phyloP scores from a whole-genome alignment of 1,140 invertebrate genomes.

The Zaprionus taronus region DNA sequence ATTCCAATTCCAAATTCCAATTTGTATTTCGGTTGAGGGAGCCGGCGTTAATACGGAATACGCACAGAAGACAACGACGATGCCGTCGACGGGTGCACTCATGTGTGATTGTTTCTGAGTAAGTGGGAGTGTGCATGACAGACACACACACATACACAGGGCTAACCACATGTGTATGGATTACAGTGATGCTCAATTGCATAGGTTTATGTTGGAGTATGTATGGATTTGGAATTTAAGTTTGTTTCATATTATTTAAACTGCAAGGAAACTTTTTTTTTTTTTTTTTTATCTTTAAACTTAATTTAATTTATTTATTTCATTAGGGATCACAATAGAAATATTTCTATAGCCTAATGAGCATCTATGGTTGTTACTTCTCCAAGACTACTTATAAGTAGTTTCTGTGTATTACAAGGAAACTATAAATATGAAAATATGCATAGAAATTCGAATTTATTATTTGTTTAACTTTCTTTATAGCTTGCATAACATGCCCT shows the following conservation, averaged over 20 bases:
- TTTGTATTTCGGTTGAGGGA: constrained; percentile 48
- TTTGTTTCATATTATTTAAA: too few species aligned
- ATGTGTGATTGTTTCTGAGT: constrained; percentile 67
- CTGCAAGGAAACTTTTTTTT: too few species aligned
- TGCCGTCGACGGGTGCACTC: constrained; percentile 44
- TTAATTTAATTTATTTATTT: too few species aligned
- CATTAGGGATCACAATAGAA: too few species aligned
- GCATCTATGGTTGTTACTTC: too few species aligned
- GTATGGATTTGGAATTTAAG: not conserved
- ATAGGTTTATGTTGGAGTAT: not conserved
- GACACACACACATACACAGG: constrained; percentile 6
- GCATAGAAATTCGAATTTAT: not conserved
- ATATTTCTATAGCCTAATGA: too few species aligned
- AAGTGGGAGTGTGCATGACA: constrained; percentile 37
- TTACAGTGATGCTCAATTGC: constrained; percentile 21
- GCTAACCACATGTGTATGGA: constrained; percentile 13
- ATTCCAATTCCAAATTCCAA: constrained; percentile 69
- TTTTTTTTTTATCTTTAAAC: too few species aligned
- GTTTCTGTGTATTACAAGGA: too few species aligned
- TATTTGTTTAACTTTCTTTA: not conserved
- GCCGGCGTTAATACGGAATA: constrained; percentile 59
- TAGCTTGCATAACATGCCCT: not conserved
- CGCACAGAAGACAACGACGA: constrained; percentile 40
- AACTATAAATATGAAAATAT: too few species aligned
- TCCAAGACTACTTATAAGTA: too few species aligned